Evolutionary conservation across 2,797 vertebrate species (phyloP), one percentile per base, ranked within the genome.

Genomic region (Tenualosa ilisha): DNA sequence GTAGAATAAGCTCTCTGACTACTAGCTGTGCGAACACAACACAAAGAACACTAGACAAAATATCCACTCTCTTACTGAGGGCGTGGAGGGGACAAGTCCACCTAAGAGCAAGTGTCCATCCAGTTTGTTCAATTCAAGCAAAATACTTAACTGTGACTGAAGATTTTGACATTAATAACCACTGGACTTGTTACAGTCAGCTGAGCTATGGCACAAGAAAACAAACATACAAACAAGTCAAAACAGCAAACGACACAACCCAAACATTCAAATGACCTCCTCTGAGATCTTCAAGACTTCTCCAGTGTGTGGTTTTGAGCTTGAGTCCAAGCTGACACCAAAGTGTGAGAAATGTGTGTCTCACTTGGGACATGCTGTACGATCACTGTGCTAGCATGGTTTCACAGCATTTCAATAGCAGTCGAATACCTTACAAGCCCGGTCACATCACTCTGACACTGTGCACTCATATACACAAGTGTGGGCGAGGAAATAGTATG

Each of bases 61-160:
- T 17, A 46, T 46, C 0, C 6, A 24, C 8, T 63, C n/a, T 24
- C 17, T 17, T 17, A 20, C 40, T 22, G 40, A 22, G 40, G 40
- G 40, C 72, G 46, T 15, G 8, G 4, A 37, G 17, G 40, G 37
- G 20, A 79, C 40, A 46, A 17, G 13, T 72, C 17, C 37, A 46
- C 72, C 15, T 22, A 9, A 46, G 15, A 79, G 72, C 72, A 46
- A 72, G 65, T 46, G 40, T 79, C 72, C 37, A 9, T 79, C 72
- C 22, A 79, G 72, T 79, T 79, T 46, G 72, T 46, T 46, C 72
- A 22, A 79, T 79, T 79, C 40, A 3, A 79, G 72, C 72, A 22
- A 46, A 79, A 43, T 43, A 37, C 40, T 17, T 46, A 6, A 79
- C 72, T 40, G 5, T 22, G 72, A 40, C 72, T 43, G 40, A n/a